These are phyloP conservation scores for Sisyra nigra DNA, from an alignment of 2,888 invertebrate species.

Conservation along the genomic window DNA sequence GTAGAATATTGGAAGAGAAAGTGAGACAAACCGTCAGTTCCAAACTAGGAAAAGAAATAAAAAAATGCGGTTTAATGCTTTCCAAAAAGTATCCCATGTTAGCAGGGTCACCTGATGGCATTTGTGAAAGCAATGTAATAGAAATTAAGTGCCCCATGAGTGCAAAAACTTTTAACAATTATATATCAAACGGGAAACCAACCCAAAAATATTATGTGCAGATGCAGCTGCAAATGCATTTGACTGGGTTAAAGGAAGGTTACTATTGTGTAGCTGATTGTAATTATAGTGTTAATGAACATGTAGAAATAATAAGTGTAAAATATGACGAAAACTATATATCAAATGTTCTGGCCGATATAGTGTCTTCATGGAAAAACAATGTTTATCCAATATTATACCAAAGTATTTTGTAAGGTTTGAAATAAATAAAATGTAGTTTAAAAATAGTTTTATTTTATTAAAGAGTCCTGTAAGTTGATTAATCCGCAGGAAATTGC, in stretches of 20 bases:
- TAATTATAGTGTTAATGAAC: constrained; percentile 11
- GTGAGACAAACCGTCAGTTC: neutral
- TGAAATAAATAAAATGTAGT: constrained; percentile 5
- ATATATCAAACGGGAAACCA: constrained; percentile 9
- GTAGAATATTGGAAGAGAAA: constrained; percentile 1
- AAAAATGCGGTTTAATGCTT: constrained; percentile 10
- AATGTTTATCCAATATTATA: constrained; percentile 8
- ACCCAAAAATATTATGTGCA: constrained; percentile 12
- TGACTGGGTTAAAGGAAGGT: constrained; percentile 5
- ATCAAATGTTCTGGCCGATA: constrained; percentile 7
- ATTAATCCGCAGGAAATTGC: constrained; percentile 11
- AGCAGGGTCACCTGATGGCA: constrained; percentile 12
- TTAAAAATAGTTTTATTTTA: constrained; percentile 4
- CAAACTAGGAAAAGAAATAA: constrained; percentile 8
- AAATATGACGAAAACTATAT: constrained; percentile 9
- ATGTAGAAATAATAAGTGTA: constrained; percentile 9
- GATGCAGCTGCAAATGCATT: constrained; percentile 14
- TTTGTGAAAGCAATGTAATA: constrained; percentile 10
- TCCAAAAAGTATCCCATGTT: constrained; percentile 8
- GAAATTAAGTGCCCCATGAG: constrained; percentile 13
- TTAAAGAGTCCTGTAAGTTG: constrained; percentile 12
- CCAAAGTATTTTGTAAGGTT: constrained; percentile 3
- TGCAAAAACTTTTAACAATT: constrained; percentile 9
- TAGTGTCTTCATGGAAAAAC: constrained; percentile 9
- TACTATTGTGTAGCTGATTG: constrained; percentile 7